Evolutionary conservation across 2,888 invertebrate genomes (phyloP).

Genomic region (Mystacides longicornis): DNA sequence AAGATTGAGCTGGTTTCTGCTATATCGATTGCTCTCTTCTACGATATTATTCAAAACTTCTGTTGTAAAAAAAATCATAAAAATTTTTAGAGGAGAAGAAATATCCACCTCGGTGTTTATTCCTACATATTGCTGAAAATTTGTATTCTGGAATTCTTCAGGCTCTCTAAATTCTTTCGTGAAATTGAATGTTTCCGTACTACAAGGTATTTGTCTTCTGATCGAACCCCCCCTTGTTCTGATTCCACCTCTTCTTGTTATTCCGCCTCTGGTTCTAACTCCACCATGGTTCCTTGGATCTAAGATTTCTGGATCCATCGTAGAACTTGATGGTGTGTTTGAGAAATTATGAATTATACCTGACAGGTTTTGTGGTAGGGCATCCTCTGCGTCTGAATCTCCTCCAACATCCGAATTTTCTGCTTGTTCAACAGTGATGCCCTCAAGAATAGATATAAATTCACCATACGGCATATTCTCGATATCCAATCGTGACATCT

Average conservation of each 20-base stretch:
- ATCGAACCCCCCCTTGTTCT: background rate
- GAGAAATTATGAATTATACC: too few relatives aligned
- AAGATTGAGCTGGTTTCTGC: background rate
- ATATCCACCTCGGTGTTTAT: background rate
- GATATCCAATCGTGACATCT: too few relatives aligned
- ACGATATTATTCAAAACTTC: background rate
- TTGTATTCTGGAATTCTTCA: background rate
- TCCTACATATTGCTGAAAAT: background rate
- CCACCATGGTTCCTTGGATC: background rate
- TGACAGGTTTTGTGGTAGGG: background rate
- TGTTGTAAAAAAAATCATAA: background rate
- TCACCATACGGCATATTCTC: background rate
- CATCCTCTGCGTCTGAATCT: slow-evolving; percentile 1
- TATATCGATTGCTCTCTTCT: background rate
- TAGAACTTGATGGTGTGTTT: background rate
- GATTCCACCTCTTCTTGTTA: too few relatives aligned
- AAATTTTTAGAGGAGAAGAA: background rate
- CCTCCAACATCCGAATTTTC: slow-evolving; percentile 5
- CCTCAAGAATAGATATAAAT: background rate
- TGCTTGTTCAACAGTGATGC: background rate
- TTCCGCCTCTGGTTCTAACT: background rate
- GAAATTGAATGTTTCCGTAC: background rate
- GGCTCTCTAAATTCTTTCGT: background rate
- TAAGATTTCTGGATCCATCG: background rate
- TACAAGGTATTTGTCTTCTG: background rate